Conservation (phyloP, 2,113 vertebrate species). For the Zosterops hypoxanthus region DNA sequence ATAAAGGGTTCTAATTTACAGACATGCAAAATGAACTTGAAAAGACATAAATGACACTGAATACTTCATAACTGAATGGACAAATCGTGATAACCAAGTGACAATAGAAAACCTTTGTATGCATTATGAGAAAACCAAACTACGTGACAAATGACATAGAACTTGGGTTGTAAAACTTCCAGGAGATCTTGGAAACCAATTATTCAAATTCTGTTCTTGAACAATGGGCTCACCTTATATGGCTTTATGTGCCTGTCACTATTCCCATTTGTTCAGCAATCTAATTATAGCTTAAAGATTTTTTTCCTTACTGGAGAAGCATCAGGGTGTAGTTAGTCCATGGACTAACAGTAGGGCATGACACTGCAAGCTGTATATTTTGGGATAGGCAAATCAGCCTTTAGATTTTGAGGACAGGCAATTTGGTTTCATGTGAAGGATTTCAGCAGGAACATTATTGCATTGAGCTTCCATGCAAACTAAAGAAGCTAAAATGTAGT, state of each 20-base stretch:
- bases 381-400: neutral
- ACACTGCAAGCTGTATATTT: neutral
- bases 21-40: constrained; percentile 15
- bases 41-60: neutral
- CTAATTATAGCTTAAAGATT: neutral
- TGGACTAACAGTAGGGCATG: fast-evolving
- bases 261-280: neutral
- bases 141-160: neutral
- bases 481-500: neutral
- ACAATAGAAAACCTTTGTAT: neutral
- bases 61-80: neutral
- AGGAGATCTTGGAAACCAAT: neutral
- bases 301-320: neutral
- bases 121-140: neutral
- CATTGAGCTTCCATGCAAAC: neutral
- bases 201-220: neutral
- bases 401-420: neutral
- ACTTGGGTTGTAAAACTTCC: neutral
- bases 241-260: neutral
- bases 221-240: neutral
- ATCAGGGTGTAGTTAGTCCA: neutral
- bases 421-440: neutral
- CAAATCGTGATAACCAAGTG: neutral
- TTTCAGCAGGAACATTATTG: neutral
- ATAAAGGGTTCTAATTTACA: constrained; percentile 21